Evolutionary conservation across 1,140 invertebrate genomes (phyloP), one percentile per base, ranked within the genome.

Genomic region (Octopus sinensis): DNA sequence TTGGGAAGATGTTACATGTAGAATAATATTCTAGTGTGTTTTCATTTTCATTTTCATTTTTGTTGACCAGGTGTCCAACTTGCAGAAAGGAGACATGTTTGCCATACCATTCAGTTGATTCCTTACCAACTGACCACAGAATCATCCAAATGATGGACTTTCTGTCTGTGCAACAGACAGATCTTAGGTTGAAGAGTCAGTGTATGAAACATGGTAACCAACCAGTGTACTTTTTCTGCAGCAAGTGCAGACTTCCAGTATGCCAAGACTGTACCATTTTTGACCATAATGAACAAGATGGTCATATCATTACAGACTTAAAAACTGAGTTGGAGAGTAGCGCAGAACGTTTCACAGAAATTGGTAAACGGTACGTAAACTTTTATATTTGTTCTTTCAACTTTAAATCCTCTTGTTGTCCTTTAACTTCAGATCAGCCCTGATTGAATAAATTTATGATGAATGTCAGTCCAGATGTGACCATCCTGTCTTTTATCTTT

Each of bases 91-190:
- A 88, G 79, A 89, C 88, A 6, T 87, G 86, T 77, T 76, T 88
- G 9, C 86, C 85, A 78, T 78, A 85, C 53, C 7, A 76, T 12
- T 83, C 79, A n/a, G 86, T 88, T 53, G 84, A 83, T 13, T 84
- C 87, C 7, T 81, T 89, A 5, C 88, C 88, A 13, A 88, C 85
- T 54, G 88, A 89, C 78, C 88, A 88, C 79, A 79, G 88, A 4
- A 86, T 89, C 1, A 87, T 88, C 23, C 88, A 88, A 81, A 88
- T 89, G 87, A 89, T 88, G 83, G 88, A 89, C 81, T 89, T 89
- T 79, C 23, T 89, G 54, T 86, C 86, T 6, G 68, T 23, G 17
- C 68, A 73, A 17, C 84, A 86, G 79, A 86, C 86, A 23, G 82
- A 82, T 1, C 80, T 83, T 53, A 88, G 86, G 78, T 85, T 88